Conservation (phyloP, 2,797 vertebrate species). For the Phalanger gymnotis region DNA sequence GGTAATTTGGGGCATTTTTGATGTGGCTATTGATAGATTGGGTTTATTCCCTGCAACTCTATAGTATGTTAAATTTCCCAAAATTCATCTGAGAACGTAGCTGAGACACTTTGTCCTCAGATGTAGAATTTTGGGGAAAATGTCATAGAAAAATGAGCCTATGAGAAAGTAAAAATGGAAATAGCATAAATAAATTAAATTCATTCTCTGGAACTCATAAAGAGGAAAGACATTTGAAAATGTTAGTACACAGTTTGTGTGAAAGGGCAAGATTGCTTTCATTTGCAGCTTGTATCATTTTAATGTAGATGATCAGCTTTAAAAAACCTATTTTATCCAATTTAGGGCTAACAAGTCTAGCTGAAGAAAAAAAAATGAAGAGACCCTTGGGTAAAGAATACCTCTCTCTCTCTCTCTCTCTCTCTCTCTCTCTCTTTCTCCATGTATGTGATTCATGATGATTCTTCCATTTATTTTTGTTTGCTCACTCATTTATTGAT, state of each 20-base stretch:
- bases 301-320: constrained; percentile 8
- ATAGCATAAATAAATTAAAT: constrained; percentile 53
- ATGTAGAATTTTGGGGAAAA: constrained; percentile 58
- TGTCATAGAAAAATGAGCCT: constrained; percentile 50
- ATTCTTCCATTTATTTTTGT: constrained; percentile 21
- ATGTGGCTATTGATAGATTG: background rate
- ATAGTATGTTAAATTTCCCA: constrained; percentile 10
- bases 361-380: constrained; percentile 46
- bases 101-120: constrained; percentile 58
- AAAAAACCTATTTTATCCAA: constrained; percentile 37
- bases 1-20: background rate
- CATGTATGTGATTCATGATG: background rate
- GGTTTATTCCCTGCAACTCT: background rate
- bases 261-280: constrained; percentile 22
- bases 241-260: constrained; percentile 41
- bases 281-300: constrained; percentile 18
- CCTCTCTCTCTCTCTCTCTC: background rate
- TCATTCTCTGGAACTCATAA: constrained; percentile 59
- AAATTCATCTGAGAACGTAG: constrained; percentile 26
- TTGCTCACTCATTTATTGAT: background rate
- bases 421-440: no score
- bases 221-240: constrained; percentile 47
- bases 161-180: constrained; percentile 53
- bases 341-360: constrained; percentile 54
- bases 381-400: constrained; percentile 13